Conservation (phyloP, 2,888 invertebrate genomes). For the Euphydryas editha region DNA sequence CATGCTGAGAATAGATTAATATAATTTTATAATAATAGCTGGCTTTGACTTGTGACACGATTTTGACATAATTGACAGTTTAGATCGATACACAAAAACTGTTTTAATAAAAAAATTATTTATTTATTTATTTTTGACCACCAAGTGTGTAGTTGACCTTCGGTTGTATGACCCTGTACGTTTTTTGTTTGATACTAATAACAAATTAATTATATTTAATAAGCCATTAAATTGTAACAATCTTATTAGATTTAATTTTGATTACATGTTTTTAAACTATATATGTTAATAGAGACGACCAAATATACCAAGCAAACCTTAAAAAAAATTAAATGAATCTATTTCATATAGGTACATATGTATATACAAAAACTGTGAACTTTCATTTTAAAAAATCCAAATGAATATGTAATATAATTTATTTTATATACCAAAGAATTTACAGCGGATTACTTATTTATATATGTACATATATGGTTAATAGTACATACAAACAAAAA, state of each 20-base stretch:
- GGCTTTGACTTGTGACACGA: conserved; percentile 22
- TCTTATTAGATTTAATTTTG: background rate
- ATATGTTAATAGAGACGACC: too few species aligned
- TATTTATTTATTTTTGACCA: background rate
- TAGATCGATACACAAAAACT: conserved; percentile 10
- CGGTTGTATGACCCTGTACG: conserved; percentile 2
- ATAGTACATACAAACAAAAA: too few species aligned
- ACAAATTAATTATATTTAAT: background rate
- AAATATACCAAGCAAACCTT: too few species aligned
- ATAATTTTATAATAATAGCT: conserved; percentile 23
- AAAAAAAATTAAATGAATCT: too few species aligned
- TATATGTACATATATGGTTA: too few species aligned
- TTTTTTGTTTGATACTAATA: conserved; percentile 1
- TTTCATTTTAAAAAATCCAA: too few species aligned
- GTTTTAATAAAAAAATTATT: conserved; percentile 10
- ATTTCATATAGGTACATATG: too few species aligned
- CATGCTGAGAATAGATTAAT: conserved; percentile 26
- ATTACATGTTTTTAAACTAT: background rate
- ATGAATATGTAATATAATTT: too few species aligned
- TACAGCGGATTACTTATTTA: too few species aligned
- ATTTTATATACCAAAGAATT: too few species aligned
- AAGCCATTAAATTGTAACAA: background rate
- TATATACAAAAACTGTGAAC: too few species aligned
- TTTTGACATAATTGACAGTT: conserved; percentile 28
- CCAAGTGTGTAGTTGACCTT: conserved; percentile 13